These are phyloP conservation scores for Ammodramus savannarum DNA, from an alignment of 2,113 vertebrate genomes.

Conservation along the genomic window DNA sequence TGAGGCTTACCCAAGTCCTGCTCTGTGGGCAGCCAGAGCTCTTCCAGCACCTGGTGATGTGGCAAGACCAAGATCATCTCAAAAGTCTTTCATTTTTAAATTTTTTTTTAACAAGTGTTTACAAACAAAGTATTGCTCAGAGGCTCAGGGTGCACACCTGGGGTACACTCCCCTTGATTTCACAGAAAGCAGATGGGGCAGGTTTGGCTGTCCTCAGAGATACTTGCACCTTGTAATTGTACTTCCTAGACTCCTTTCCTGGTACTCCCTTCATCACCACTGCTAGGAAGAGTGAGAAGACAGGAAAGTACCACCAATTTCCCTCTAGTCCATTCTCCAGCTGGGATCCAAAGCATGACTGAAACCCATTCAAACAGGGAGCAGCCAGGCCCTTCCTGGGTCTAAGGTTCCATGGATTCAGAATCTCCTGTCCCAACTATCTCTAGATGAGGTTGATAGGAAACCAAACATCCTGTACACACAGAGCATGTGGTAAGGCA, in stretches of 20 bases:
- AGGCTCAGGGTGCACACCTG: neutral
- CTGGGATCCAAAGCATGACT: neutral
- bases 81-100: neutral
- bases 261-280: neutral
- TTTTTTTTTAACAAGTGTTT: neutral
- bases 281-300: neutral
- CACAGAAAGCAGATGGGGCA: neutral
- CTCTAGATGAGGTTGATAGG: rapidly evolving
- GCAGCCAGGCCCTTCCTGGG: neutral
- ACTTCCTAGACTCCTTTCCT: neutral
- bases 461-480: slow-evolving; percentile 34
- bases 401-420: neutral
- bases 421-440: neutral
- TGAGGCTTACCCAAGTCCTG: neutral
- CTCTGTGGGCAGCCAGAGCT: neutral
- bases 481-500: rapidly evolving
- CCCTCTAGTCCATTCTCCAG: neutral
- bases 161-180: neutral
- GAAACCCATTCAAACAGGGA: neutral
- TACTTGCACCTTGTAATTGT: neutral
- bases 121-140: neutral
- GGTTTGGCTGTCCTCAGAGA: neutral
- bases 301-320: neutral
- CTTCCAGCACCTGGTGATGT: neutral
- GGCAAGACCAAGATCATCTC: neutral